A percentile compares a stretch with the other conserved stretches of the same genome.
These are phyloP conservation scores for Copidosoma aretas DNA, from an alignment of 2,888 invertebrate genomes.

Conservation along the genomic window DNA sequence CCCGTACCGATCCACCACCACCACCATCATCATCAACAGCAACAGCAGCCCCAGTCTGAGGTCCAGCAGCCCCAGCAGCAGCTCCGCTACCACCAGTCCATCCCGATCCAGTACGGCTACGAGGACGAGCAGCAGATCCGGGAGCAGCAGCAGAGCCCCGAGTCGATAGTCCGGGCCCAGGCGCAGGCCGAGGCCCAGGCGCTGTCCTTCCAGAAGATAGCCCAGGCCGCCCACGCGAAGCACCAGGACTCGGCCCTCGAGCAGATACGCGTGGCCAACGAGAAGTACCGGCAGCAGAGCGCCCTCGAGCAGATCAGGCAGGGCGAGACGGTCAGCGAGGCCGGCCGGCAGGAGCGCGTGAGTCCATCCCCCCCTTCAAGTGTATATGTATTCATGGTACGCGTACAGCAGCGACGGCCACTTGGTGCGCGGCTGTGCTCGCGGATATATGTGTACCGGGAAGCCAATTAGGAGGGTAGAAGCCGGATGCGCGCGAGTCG, in stretches of 20 bases:
- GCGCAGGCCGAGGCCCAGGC: slow-evolving; percentile 57
- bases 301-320: slow-evolving; percentile 59
- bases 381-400: no score
- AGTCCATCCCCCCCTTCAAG: slow-evolving; percentile 2
- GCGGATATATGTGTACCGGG: no score
- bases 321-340: slow-evolving; percentile 56
- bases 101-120: slow-evolving; percentile 45
- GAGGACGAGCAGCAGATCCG: slow-evolving; percentile 39
- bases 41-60: not conserved
- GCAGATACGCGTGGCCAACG: slow-evolving; percentile 55
- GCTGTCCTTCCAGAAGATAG: slow-evolving; percentile 57
- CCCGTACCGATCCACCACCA: not conserved
- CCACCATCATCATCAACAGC: not conserved
- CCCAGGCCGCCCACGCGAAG: slow-evolving; percentile 55
- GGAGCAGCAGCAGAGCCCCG: slow-evolving; percentile 33
- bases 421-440: no score
- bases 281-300: slow-evolving; percentile 53
- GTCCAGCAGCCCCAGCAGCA: slow-evolving; percentile 28
- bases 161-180: slow-evolving; percentile 52
- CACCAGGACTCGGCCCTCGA: slow-evolving; percentile 56
- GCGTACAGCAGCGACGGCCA: no score
- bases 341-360: slow-evolving; percentile 49
- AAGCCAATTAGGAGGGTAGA: no score
- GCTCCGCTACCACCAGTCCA: slow-evolving; percentile 44
- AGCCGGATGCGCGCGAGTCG: no score